Evolutionary conservation across 2,113 vertebrate species (phyloP).

Genomic region (Oreochromis niloticus): DNA sequence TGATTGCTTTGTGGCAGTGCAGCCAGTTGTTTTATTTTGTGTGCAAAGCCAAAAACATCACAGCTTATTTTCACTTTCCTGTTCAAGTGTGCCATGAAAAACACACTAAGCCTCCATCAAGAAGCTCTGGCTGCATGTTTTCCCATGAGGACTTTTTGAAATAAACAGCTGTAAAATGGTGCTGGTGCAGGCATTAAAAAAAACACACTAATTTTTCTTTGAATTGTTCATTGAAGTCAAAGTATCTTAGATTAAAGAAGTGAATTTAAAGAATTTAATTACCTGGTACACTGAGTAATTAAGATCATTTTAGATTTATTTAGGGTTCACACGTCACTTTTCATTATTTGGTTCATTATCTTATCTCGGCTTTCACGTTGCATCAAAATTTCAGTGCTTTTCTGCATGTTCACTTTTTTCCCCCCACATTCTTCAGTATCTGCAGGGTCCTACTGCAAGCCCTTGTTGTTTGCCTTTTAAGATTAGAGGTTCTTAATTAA

Average conservation of each 20-base stretch:
- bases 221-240: background rate
- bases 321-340: background rate
- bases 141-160: background rate
- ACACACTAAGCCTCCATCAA: background rate
- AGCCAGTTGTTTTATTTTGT: background rate
- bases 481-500: background rate
- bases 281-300: background rate
- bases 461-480: background rate
- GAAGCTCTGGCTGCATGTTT: background rate
- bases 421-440: background rate
- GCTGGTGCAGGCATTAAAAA: background rate
- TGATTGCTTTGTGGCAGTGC: background rate
- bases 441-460: background rate
- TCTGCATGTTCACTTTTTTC: fast-evolving
- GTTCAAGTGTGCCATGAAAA: background rate
- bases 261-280: background rate
- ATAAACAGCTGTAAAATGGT: background rate
- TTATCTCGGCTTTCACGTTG: background rate
- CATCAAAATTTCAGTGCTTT: background rate
- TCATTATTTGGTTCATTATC: background rate
- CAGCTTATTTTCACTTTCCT: background rate
- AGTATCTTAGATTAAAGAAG: background rate
- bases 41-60: background rate
- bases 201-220: background rate
- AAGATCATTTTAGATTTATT: background rate